Evolutionary conservation across 2,113 vertebrate species (phyloP).

Genomic region (Aleadryas rufinucha): DNA sequence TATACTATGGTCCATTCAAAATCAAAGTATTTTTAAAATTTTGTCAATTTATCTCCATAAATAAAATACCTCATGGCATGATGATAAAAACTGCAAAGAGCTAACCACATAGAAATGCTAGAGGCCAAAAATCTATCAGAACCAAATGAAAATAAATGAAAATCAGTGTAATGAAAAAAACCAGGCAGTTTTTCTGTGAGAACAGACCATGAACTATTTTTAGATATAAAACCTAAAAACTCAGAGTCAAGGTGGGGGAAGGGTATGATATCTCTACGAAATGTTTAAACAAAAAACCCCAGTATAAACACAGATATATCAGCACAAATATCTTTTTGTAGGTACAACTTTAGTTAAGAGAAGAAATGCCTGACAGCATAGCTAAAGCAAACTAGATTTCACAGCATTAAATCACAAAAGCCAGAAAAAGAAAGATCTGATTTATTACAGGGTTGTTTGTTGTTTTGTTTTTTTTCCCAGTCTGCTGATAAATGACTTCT

Average conservation of each 20-base stretch:
- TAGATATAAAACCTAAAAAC: constrained; percentile 1
- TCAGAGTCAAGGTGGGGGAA: background rate
- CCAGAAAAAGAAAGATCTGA: background rate
- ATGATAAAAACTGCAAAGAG: background rate
- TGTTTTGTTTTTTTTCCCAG: background rate
- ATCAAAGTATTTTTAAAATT: background rate
- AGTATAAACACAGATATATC: background rate
- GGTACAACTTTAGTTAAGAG: background rate
- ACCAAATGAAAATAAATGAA: background rate
- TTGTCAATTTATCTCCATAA: background rate
- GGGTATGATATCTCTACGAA: background rate
- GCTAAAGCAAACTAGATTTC: background rate
- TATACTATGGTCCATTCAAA: background rate
- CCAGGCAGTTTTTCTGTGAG: background rate
- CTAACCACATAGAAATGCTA: background rate
- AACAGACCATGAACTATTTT: background rate
- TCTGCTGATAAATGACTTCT: background rate
- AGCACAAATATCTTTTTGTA: background rate
- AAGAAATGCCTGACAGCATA: background rate
- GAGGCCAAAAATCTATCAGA: constrained; percentile 23
- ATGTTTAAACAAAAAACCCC: background rate
- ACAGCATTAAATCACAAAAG: background rate
- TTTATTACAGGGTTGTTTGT: background rate
- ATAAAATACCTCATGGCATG: background rate
- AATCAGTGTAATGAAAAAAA: background rate